Base-by-base conservation (phyloP, 2,888 invertebrate genomes). In the Sphecodes monilicornis region DNA sequence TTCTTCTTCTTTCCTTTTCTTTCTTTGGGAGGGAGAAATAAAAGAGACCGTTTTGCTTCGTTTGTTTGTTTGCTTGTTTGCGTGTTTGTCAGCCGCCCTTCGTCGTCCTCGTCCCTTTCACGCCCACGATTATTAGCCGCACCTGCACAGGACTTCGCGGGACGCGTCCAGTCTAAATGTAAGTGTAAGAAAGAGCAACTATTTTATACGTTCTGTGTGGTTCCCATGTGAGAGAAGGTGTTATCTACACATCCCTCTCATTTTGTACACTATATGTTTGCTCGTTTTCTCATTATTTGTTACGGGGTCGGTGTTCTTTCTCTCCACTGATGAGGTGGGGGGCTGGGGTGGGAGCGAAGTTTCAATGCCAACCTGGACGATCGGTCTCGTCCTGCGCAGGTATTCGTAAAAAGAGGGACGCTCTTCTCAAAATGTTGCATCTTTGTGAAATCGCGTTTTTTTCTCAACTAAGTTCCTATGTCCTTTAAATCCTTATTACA, bases 381-480 rank as follows among this genome's bases (percentile, higher is more conserved):
- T 60, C 69, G 39, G 50, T 26, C 43, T 43, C 39, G 77, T 82
- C 82, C 85, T 85, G 87, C 76, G 82, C 84, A 76, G 86, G 84
- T 86, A 82, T 80, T 82, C 83, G 77, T 85, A 83, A 90, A 88
- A 86, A 88, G 85, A 80, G 82, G 86, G 85, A 86, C 86, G 86
- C 81, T 88, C 83, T 86, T 87, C 87, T 86, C 88, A 89, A 89
- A 83, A 89, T 88, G 82, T 86, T 85, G 79, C 86, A 87, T 89
- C 83, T 78, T 68, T 79, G 88, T 86, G 88, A 90, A 90, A 90
- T 91, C 90, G 90, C 91, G 76, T 91, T 68, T 68, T 68, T 36
- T 68, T 68, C 68, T 91, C 89, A 91, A 91, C 91, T 91, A 92
- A 97, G 97, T 90, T 89, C 77, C 87, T 90, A 87, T 86, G 87